Conservation (phyloP, 2,113 vertebrate genomes). For the Xenus cinereus region DNA sequence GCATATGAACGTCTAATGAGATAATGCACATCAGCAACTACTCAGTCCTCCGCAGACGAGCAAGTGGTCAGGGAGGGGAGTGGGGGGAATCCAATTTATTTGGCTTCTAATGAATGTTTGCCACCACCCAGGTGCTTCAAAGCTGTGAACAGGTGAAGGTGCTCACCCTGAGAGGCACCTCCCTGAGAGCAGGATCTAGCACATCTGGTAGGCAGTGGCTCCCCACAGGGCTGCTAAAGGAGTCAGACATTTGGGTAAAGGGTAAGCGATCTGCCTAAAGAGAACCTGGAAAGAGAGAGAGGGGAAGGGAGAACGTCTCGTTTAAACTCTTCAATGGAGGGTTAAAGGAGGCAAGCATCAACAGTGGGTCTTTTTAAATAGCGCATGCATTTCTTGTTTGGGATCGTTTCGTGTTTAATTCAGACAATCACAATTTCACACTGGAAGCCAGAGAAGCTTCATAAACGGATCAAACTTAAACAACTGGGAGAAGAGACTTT, state of each 20-base stretch:
- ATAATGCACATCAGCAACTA: slow-evolving; percentile 1
- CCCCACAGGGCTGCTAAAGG: not conserved
- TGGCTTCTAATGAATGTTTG: not conserved
- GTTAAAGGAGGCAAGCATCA: not conserved
- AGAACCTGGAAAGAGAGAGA: not conserved
- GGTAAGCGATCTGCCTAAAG: not conserved
- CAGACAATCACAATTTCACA: not conserved
- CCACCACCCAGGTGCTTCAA: not conserved
- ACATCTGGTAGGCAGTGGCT: not conserved
- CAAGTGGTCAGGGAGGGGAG: not conserved
- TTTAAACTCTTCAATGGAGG: not conserved
- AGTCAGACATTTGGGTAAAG: not conserved
- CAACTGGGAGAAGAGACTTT: not conserved
- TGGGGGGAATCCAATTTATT: not conserved
- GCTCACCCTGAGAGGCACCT: not conserved
- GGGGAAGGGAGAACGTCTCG: not conserved
- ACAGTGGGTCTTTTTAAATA: not conserved
- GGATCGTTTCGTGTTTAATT: not conserved
- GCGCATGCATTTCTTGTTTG: not conserved
- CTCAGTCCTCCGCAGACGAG: not conserved
- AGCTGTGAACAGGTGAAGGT: slow-evolving; percentile 11
- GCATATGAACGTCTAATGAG: not conserved
- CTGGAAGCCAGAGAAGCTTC: not conserved
- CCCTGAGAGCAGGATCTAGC: not conserved
- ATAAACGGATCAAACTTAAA: not conserved